These are phyloP conservation scores for Megathymus violae DNA, from an alignment of 1,140 invertebrate genomes.

Conservation along the genomic window DNA sequence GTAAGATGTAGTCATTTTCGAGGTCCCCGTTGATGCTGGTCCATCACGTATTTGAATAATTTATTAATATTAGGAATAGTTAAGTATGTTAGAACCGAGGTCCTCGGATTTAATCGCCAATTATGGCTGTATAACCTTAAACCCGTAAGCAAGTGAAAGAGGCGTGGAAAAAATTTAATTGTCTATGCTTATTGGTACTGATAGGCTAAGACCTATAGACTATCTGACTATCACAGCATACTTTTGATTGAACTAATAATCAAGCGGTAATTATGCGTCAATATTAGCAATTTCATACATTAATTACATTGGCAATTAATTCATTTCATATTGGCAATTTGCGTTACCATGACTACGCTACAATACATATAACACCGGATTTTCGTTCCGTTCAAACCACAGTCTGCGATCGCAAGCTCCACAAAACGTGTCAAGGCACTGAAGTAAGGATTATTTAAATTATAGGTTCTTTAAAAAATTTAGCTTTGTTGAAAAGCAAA, in stretches of 20 bases:
- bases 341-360: too few species aligned
- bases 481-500: not conserved
- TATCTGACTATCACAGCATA: too few species aligned
- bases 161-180: not conserved
- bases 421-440: too few species aligned
- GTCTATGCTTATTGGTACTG: not conserved
- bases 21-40: conserved; percentile 32
- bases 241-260: too few species aligned
- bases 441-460: not conserved
- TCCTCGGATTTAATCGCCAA: not conserved
- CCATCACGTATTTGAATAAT: conserved; percentile 28
- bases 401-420: too few species aligned
- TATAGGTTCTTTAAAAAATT: not conserved
- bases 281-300: too few species aligned
- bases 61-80: conserved; percentile 16
- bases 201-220: too few species aligned
- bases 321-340: too few species aligned
- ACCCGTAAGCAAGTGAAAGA: not conserved
- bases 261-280: too few species aligned
- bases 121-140: not conserved
- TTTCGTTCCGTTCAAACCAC: too few species aligned
- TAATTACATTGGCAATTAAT: too few species aligned
- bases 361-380: too few species aligned
- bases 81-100: conserved; percentile 10
- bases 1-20: conserved; percentile 24